Evolutionary conservation across 2,797 vertebrate species (phyloP).

Genomic region (Gadopsis marmoratus): DNA sequence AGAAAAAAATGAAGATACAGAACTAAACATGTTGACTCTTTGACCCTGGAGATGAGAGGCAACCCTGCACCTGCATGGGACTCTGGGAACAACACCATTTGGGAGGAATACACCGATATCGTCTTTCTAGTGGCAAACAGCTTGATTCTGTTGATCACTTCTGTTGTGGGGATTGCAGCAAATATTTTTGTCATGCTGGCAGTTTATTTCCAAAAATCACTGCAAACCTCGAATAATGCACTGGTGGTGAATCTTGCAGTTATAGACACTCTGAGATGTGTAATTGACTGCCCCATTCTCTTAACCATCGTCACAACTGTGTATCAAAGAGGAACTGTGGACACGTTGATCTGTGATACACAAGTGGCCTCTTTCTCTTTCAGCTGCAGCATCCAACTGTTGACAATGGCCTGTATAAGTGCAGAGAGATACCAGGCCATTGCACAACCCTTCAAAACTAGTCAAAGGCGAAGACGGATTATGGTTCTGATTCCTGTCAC

Average conservation of each 20-base stretch:
- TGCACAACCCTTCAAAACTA: slow-evolving; percentile 80
- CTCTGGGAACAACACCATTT: slow-evolving; percentile 67
- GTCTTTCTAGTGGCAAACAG: slow-evolving; percentile 73
- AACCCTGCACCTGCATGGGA: slow-evolving; percentile 50
- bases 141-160: slow-evolving; percentile 75
- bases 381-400: slow-evolving; percentile 83
- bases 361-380: slow-evolving; percentile 83
- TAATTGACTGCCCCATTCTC: slow-evolving; percentile 83
- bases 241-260: slow-evolving; percentile 85
- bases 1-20: slow-evolving; percentile 16
- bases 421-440: slow-evolving; percentile 85
- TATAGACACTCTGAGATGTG: slow-evolving; percentile 79
- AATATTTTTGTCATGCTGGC: slow-evolving; percentile 85
- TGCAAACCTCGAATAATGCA: slow-evolving; percentile 84
- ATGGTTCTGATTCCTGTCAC: slow-evolving; percentile 74
- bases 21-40: slow-evolving; percentile 47
- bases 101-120: slow-evolving; percentile 57
- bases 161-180: slow-evolving; percentile 76
- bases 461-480: slow-evolving; percentile 72
- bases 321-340: slow-evolving; percentile 39
- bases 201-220: slow-evolving; percentile 80
- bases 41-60: slow-evolving; percentile 78
- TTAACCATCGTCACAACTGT: slow-evolving; percentile 66
- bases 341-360: slow-evolving; percentile 71
- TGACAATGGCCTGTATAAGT: slow-evolving; percentile 84